Evolutionary conservation across 2,797 vertebrate species (phyloP).

Genomic region (Vespertilio murinus): DNA sequence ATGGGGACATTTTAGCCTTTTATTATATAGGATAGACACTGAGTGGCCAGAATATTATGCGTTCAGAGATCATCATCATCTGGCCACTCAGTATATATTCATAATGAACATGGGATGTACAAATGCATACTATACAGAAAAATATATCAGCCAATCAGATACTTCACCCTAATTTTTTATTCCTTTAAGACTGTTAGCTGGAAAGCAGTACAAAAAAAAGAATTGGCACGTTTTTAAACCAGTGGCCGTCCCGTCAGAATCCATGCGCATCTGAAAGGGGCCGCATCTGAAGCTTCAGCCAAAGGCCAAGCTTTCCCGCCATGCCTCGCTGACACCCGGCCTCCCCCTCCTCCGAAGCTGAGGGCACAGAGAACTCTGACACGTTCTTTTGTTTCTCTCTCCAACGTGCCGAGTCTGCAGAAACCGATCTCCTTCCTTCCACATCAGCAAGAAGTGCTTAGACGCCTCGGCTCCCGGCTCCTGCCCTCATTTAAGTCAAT

Average conservation of each 20-base stretch:
- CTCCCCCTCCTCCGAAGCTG: background rate
- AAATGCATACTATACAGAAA: background rate
- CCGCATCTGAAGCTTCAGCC: background rate
- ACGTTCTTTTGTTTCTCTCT: background rate
- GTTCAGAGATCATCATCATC: too few relatives aligned
- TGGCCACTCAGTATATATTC: too few relatives aligned
- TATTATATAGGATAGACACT: too few relatives aligned
- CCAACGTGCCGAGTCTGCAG: background rate
- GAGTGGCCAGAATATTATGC: too few relatives aligned
- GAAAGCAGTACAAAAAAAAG: background rate
- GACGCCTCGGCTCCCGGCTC: background rate
- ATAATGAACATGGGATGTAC: background rate
- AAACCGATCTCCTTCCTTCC: background rate
- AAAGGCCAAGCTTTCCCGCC: fast-evolving
- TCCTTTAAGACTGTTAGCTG: background rate
- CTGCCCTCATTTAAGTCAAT: background rate
- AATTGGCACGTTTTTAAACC: background rate
- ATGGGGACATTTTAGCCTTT: too few relatives aligned
- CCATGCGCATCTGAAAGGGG: background rate
- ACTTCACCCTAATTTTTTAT: background rate
- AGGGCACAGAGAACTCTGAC: background rate
- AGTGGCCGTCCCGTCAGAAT: background rate
- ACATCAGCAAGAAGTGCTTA: background rate
- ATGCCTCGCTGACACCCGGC: background rate
- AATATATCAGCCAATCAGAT: background rate